Evolutionary conservation across 1,140 invertebrate species (phyloP).

Genomic region (Lepidurus apus): DNA sequence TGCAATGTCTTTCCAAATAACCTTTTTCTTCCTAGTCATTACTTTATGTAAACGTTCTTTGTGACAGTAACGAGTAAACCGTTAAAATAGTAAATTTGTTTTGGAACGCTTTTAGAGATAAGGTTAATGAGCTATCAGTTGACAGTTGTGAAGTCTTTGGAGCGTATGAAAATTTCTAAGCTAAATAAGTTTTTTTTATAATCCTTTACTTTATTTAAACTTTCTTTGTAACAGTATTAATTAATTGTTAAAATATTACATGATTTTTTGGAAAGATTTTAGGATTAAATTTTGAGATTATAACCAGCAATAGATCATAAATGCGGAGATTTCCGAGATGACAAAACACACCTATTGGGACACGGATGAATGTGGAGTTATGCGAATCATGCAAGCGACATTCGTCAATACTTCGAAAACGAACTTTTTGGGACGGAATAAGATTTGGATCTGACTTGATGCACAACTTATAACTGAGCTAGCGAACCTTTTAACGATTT

Average conservation of each 20-base stretch:
- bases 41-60: conserved; percentile 5
- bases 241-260: too few species aligned
- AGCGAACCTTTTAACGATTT: not conserved
- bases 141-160: not conserved
- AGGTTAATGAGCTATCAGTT: not conserved
- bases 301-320: too few species aligned
- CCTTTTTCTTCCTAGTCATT: not conserved
- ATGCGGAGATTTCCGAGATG: too few species aligned
- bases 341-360: too few species aligned
- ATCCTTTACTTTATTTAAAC: too few species aligned
- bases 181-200: not conserved
- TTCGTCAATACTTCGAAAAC: not conserved
- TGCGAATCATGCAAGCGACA: not conserved
- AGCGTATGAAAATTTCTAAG: not conserved
- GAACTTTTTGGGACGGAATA: not conserved
- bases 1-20: not conserved
- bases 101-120: not conserved
- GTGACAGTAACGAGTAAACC: not conserved
- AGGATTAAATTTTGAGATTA: too few species aligned
- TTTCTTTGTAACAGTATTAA: too few species aligned
- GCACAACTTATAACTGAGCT: not conserved
- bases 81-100: not conserved
- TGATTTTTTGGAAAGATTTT: too few species aligned
- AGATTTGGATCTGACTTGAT: not conserved
- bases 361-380: not conserved